Base-by-base conservation (phyloP, 2,113 vertebrate genomes). In the Myotis davidii region DNA sequence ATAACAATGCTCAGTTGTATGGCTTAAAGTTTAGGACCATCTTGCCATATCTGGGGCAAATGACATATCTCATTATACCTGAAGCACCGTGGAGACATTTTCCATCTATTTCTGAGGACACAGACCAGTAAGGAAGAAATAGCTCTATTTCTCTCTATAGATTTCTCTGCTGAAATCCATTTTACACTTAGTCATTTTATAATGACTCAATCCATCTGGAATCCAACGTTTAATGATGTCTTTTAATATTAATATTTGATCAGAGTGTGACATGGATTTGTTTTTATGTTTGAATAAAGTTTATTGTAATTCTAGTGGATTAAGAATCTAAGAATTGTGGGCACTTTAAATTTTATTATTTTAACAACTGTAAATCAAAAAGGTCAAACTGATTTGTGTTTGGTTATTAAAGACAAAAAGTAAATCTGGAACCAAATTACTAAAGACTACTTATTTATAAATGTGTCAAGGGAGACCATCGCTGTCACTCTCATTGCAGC, bases 1-100 rank as follows among this genome's bases (percentile, higher is more conserved):
- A 3, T 45, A 84, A 64, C 29, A 18, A 37, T 67, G 56, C 65
- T 83, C 65, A 52, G n/a, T 54, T 9, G 20, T 34, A 4, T 39
- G 34, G 45, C 50, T 91, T 76, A 59, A 61, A 67, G 29, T 5
- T 69, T 73, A 54, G 67, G 61, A 34, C 32, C 4, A 2, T 76
- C 13, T 73, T 94, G 92, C 45, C 87, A 78, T 82, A 78, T 90
- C 52, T 93, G 76, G 88, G 77, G 9, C 76, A 91, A 67, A 65
- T 48, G 84, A 18, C 34, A n/a, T 14, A 34, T 21, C 65, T 92
- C 54, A 85, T 96, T 86, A 88, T 67, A 76, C 34, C 45, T 42
- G 34, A 65, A 39, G 73, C 52, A 64, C 18, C 6, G 2, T 23
- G 59, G 67, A 20, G 84, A 93, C 14, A 23, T 39, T 86, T 93